Evolutionary conservation across 2,888 invertebrate species (phyloP).

Genomic region (Cataglyphis livida): DNA sequence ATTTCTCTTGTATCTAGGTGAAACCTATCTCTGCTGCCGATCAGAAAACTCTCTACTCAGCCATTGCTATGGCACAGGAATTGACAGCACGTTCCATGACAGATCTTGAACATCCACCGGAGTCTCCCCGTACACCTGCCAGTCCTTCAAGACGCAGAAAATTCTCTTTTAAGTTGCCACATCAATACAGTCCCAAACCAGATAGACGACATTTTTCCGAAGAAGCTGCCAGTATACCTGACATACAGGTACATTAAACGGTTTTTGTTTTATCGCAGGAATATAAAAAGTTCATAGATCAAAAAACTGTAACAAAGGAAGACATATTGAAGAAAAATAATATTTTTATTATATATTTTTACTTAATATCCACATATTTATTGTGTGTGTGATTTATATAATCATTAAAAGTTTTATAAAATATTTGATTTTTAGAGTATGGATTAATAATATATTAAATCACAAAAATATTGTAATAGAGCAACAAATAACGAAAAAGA

Average conservation of each 20-base stretch:
- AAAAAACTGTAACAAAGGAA: constrained; percentile 42
- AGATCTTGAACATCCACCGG: constrained; percentile 84
- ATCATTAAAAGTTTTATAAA: background rate
- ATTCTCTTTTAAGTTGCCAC: constrained; percentile 92
- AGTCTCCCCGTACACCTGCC: constrained; percentile 85
- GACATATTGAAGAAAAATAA: background rate
- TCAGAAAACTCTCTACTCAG: constrained; percentile 95
- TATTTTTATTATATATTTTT: background rate
- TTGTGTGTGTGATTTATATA: constrained; percentile 6
- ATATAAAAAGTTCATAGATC: constrained; percentile 32
- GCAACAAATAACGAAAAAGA: background rate
- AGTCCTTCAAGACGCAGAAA: constrained; percentile 90
- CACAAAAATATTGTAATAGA: background rate
- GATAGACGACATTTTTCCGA: constrained; percentile 96
- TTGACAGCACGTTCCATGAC: constrained; percentile 89
- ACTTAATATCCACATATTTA: background rate
- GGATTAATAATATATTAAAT: background rate
- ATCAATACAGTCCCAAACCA: constrained; percentile 88
- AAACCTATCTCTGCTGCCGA: constrained; percentile 98
- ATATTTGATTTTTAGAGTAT: background rate
- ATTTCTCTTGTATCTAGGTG: constrained; percentile 86
- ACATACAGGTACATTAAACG: constrained; percentile 91
- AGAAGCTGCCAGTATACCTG: constrained; percentile 94
- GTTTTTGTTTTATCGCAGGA: constrained; percentile 64
- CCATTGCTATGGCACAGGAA: constrained; percentile 97